A percentile compares a stretch with the other conserved stretches of the same genome.
These are phyloP conservation scores for Gymnoscelis rufifasciata DNA, from an alignment of 2,888 invertebrate genomes.

Conservation along the genomic window DNA sequence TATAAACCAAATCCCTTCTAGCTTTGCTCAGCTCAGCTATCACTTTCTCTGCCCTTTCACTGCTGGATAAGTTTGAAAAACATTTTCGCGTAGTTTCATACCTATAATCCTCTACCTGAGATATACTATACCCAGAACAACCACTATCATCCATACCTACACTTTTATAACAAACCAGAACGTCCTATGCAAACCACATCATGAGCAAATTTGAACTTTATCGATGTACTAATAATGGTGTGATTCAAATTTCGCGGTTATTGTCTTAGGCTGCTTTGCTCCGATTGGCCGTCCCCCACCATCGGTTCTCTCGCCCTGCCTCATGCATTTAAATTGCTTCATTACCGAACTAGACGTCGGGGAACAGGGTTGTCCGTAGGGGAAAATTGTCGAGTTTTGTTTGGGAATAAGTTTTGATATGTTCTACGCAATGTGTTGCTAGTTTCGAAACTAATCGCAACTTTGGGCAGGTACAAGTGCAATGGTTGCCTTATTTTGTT, in stretches of 20 bases:
- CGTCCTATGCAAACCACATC: constrained; percentile 18
- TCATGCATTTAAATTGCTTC: constrained; percentile 81
- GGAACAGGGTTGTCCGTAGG: constrained; percentile 67
- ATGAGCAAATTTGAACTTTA: constrained; percentile 28
- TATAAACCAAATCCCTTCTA: constrained; percentile 29
- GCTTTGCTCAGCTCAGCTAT: constrained; percentile 42
- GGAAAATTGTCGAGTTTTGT: constrained; percentile 45
- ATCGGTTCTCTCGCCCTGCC: constrained; percentile 74
- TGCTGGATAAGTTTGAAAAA: constrained; percentile 73
- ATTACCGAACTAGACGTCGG: constrained; percentile 75
- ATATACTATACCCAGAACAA: constrained; percentile 72
- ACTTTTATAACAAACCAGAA: constrained; percentile 25
- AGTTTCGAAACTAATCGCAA: constrained; percentile 29
- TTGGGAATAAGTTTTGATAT: constrained; percentile 30
- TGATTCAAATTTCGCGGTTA: constrained; percentile 25
- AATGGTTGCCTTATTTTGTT: constrained; percentile 8
- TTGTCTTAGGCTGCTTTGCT: constrained; percentile 40
- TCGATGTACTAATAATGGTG: background rate
- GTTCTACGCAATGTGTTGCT: constrained; percentile 30
- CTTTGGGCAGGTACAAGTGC: constrained; percentile 6
- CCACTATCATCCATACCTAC: constrained; percentile 78
- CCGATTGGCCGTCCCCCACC: constrained; percentile 59
- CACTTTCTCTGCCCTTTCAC: constrained; percentile 77
- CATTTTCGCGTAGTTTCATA: constrained; percentile 70
- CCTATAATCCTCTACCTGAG: constrained; percentile 76